A percentile compares a stretch with the other conserved stretches of the same genome.
Evolutionary conservation across 1,140 invertebrate species (phyloP).

Genomic region (Panagrolaimus sp.): DNA sequence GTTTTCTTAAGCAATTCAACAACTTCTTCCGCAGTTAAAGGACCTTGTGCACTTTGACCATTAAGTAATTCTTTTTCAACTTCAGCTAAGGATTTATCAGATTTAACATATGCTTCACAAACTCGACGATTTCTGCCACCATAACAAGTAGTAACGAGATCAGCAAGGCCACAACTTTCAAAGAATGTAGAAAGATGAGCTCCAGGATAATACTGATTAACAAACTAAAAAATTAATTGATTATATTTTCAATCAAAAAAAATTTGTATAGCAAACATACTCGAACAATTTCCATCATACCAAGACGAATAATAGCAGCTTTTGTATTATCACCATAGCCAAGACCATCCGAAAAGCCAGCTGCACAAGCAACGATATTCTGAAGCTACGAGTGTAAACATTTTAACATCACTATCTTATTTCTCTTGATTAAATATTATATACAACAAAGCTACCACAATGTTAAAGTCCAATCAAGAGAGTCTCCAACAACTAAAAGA

Average conservation of each 20-base stretch:
- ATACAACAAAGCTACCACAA: too few species aligned
- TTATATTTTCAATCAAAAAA: background rate
- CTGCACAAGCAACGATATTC: conserved; percentile 97
- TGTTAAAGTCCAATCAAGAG: conserved; percentile 8
- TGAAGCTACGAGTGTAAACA: conserved; percentile 57
- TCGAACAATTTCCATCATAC: conserved; percentile 70
- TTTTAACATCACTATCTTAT: background rate
- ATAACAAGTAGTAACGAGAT: conserved; percentile 97
- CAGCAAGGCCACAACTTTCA: conserved; percentile 96
- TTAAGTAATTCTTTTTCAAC: conserved; percentile 92
- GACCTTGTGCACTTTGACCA: conserved; percentile 95
- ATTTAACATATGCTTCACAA: conserved; percentile 87
- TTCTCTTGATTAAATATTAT: background rate
- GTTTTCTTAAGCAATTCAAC: conserved; percentile 76
- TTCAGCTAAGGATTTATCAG: conserved; percentile 80
- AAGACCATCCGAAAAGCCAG: conserved; percentile 92
- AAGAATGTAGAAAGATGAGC: conserved; percentile 83
- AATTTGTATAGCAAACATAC: conserved; percentile 11
- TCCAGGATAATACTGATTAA: conserved; percentile 52
- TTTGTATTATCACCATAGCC: conserved; percentile 95
- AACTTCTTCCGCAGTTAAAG: conserved; percentile 90
- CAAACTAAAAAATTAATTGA: conserved; percentile 36
- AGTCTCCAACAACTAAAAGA: too few species aligned
- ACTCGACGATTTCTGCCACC: conserved; percentile 90
- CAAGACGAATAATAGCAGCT: conserved; percentile 91